Evolutionary conservation across 1,140 invertebrate species (phyloP), one percentile per base, ranked within the genome.

Genomic region (Lordiphosa mommai): DNA sequence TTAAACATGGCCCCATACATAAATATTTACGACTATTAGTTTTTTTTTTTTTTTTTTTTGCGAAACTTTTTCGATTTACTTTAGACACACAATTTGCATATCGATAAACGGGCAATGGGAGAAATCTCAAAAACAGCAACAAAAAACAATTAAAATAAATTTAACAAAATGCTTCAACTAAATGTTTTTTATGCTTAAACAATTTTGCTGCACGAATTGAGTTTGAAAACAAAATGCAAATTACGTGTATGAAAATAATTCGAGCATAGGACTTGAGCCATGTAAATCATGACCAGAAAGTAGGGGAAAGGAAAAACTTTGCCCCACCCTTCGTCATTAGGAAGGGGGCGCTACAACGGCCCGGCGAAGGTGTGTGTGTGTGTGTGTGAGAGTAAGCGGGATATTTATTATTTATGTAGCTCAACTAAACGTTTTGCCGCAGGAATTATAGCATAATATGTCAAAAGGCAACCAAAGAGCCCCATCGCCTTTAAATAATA

Each of bases 21-120:
- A 84, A 76, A 82, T 76, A 84, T 82, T 82, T 82, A 82, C 77
- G 76, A 82, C n/a, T n/a, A 82, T 84, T 84, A 80, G 74, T 80
- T 68, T 67, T 51, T 47, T 68, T n/a, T n/a, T n/a, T n/a, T n/a
- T n/a, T n/a, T n/a, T n/a, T n/a, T n/a, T n/a, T n/a, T n/a, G 60
- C 50, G 41, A 82, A 82, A 82, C 71, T 82, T 82, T 82, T 82
- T 82, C 76, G 72, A 79, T 79, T 80, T 69, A 53, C 58, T 52
- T 16, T 9, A 13, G 20, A 23, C 20, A 37, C 37, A 7, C 57
- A 58, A 80, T 80, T 80, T 76, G 67, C 77, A 82, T 82, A 84
- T 84, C 77, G 76, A 84, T 72, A 33, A 27, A n/a, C n/a, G 20
- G 33, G n/a, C 10, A 17, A 12, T 6, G 9, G n/a, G 9, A 8